Evolutionary conservation across 2,797 vertebrate species (phyloP).

Genomic region (Tokudaia tokunoshimensis): DNA sequence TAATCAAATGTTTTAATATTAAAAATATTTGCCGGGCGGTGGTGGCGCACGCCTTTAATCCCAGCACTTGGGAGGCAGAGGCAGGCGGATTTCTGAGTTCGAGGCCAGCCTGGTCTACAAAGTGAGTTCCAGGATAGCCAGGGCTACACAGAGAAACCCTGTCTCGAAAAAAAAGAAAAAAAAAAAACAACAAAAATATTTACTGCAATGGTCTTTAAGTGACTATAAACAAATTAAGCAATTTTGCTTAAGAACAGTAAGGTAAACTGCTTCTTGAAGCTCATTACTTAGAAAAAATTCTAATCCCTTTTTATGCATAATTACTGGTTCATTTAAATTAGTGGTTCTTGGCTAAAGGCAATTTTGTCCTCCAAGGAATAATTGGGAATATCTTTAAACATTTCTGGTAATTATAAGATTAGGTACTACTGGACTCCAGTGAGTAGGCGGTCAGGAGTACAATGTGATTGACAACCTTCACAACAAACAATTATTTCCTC

Average conservation of each 20-base stretch:
- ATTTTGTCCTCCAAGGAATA: neutral
- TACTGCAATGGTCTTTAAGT: conserved; percentile 59
- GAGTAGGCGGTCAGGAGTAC: neutral
- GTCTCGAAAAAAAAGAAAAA: no score
- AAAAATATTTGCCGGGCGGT: no score
- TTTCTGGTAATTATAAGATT: conserved; percentile 20
- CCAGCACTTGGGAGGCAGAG: no score
- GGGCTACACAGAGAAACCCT: no score
- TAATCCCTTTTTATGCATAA: conserved; percentile 48
- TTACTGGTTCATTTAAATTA: conserved; percentile 56
- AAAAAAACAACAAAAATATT: no score
- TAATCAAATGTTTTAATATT: conserved; percentile 49
- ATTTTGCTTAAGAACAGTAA: conserved; percentile 59
- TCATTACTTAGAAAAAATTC: conserved; percentile 66
- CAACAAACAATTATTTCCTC: neutral
- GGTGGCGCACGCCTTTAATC: no score
- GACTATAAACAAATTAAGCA: conserved; percentile 50
- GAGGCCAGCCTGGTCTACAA: no score
- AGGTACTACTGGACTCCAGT: neutral
- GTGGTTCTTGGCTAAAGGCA: neutral
- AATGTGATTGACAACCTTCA: neutral
- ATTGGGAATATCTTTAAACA: conserved; percentile 19
- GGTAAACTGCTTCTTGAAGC: conserved; percentile 30
- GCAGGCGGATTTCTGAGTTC: no score
- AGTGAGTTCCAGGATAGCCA: no score